Conservation (phyloP, 2,113 vertebrate genomes). For the Leptosomus discolor region DNA sequence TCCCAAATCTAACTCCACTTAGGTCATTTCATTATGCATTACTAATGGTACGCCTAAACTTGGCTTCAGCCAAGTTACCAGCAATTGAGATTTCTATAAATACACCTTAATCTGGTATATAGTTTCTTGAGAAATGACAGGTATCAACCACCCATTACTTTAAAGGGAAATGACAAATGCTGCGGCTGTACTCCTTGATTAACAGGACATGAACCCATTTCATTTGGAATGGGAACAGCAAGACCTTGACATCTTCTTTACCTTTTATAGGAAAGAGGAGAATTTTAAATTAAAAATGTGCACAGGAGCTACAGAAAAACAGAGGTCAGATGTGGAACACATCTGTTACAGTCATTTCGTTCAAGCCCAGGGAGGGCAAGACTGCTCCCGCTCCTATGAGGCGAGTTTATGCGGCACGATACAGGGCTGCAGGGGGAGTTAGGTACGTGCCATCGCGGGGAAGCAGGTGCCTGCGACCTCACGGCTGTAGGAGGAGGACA, state of each 20-base stretch:
- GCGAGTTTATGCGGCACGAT: neutral
- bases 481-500: rapidly evolving
- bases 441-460: rapidly evolving
- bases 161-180: slow-evolving; percentile 60
- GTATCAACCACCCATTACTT: slow-evolving; percentile 61
- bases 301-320: neutral
- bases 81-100: slow-evolving; percentile 56
- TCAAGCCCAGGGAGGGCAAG: neutral
- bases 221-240: slow-evolving; percentile 54
- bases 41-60: slow-evolving; percentile 39
- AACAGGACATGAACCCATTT: slow-evolving; percentile 55
- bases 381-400: rapidly evolving
- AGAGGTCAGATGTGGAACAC: neutral
- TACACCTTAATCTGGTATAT: slow-evolving; percentile 52
- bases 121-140: slow-evolving; percentile 65
- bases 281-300: slow-evolving; percentile 29
- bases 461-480: neutral
- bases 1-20: neutral
- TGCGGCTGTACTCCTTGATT: slow-evolving; percentile 36
- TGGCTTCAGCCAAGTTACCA: slow-evolving; percentile 37
- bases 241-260: slow-evolving; percentile 65
- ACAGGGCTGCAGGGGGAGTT: neutral
- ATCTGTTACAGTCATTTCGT: neutral
- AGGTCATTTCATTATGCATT: slow-evolving; percentile 40
- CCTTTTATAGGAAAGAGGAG: slow-evolving; percentile 28